Base-by-base conservation (phyloP, 1,140 invertebrate genomes). In the Amyelois transitella region DNA sequence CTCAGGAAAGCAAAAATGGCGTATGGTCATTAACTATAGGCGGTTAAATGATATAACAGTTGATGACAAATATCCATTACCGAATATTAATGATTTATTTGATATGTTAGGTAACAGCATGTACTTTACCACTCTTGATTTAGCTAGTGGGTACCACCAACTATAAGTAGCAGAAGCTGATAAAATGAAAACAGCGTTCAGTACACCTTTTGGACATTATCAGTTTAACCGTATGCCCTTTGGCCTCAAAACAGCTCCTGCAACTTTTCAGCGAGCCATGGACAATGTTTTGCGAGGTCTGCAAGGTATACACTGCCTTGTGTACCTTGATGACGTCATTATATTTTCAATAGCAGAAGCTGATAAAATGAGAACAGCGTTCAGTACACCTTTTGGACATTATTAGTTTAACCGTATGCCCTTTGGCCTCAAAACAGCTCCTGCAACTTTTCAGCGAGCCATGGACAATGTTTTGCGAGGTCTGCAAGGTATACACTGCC, bases 91-190 rank as follows among this genome's bases (percentile, higher is more conserved):
- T 14, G 54, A 51, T 12, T 12, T 57, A 10, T 50, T 51, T 5
- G 48, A 49, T 12, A 43, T 25, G 77, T n/a, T n/a, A n/a, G n/a
- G n/a, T n/a, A n/a, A n/a, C n/a, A n/a, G n/a, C n/a, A n/a, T n/a
- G n/a, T n/a, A n/a, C n/a, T n/a, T n/a, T n/a, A n/a, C n/a, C n/a
- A n/a, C n/a, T n/a, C n/a, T n/a, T n/a, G n/a, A n/a, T n/a, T n/a
- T n/a, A n/a, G n/a, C n/a, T n/a, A n/a, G n/a, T n/a, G n/a, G 77
- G 4, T 82, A 75, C 43, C 72, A 75, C 53, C 82, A 86, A 38
- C 65, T 86, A 0, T 53, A 49, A 22, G 24, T 78, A 2, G 38
- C 62, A 8, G 6, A 43, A 28, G 47, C 66, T 2, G 66, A 62
- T 20, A 50, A 62, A 17, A 60, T 69, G 43, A 66, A 66, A 28